These are phyloP conservation scores for Hydraecia micacea DNA, from an alignment of 2,888 invertebrate genomes.

Conservation along the genomic window DNA sequence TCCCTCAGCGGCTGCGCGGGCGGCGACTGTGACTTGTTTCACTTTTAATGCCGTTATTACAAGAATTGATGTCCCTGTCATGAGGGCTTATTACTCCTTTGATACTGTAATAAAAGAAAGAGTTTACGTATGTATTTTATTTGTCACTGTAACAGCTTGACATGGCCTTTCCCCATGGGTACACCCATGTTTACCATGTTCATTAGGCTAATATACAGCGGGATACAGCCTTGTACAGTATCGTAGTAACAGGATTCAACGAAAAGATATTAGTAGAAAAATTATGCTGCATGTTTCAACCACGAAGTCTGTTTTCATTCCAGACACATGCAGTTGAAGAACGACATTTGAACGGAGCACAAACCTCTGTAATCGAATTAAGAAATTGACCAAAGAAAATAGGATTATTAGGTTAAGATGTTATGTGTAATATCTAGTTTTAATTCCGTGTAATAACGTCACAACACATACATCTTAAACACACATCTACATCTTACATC, in stretches of 20 bases:
- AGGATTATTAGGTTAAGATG: too few relatives aligned
- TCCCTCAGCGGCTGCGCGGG: constrained; percentile 55
- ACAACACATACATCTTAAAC: too few relatives aligned
- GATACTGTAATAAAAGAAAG: constrained; percentile 40
- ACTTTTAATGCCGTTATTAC: constrained; percentile 67
- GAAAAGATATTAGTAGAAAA: neutral
- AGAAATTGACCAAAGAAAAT: neutral
- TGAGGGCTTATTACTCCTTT: constrained; percentile 49
- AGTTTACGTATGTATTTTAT: constrained; percentile 16
- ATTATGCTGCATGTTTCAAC: neutral
- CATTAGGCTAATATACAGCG: neutral
- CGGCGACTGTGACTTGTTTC: constrained; percentile 67
- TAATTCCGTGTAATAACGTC: too few relatives aligned
- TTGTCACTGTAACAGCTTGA: neutral
- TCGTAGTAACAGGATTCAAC: neutral
- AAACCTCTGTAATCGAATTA: neutral
- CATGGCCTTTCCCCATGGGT: constrained; percentile 6
- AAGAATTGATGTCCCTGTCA: constrained; percentile 59
- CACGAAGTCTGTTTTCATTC: neutral
- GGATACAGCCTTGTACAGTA: neutral
- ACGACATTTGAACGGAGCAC: too few relatives aligned
- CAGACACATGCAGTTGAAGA: neutral
- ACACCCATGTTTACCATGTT: neutral
- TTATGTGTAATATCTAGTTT: too few relatives aligned
- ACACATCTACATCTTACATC: too few relatives aligned